A percentile compares a stretch with the other conserved stretches of the same genome.
Conservation (phyloP, 2,113 vertebrate species). For the Xenopus borealis region DNA sequence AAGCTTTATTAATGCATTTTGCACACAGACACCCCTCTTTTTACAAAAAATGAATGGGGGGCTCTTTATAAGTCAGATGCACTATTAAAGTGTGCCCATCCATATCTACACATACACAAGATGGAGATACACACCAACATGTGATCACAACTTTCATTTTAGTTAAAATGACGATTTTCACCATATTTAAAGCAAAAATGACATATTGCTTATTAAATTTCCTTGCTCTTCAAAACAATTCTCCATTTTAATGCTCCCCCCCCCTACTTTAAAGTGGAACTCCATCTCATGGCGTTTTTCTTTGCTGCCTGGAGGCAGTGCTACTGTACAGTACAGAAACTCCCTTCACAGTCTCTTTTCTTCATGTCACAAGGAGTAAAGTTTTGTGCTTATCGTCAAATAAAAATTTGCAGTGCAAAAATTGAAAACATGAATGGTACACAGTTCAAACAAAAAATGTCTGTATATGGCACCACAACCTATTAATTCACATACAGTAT, state of each 20-base stretch:
- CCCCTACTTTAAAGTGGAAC: conserved; percentile 64
- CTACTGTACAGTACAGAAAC: conserved; percentile 89
- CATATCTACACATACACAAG: conserved; percentile 37
- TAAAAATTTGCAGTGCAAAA: conserved; percentile 96
- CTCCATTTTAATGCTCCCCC: conserved; percentile 49
- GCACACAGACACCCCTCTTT: no score
- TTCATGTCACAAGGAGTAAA: conserved; percentile 97
- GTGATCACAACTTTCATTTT: conserved; percentile 42
- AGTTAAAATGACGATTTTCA: conserved; percentile 40
- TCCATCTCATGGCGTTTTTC: conserved; percentile 55
- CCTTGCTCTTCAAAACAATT: conserved; percentile 56
- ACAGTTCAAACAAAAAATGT: conserved; percentile 81
- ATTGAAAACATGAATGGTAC: conserved; percentile 90
- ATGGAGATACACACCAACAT: conserved; percentile 21
- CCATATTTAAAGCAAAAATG: conserved; percentile 56
- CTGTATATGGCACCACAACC: conserved; percentile 97
- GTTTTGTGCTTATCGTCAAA: conserved; percentile 99
- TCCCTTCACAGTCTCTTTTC: conserved; percentile 86
- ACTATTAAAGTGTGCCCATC: conserved; percentile 6
- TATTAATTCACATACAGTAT: conserved; percentile 99
- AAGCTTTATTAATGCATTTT: no score
- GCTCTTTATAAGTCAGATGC: no score
- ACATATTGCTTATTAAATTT: conserved; percentile 57
- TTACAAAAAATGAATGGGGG: no score
- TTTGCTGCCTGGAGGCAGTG: conserved; percentile 59